Evolutionary conservation across 2,113 vertebrate genomes (phyloP), one percentile per base, ranked within the genome.

Genomic region (Mormoops blainvillei): DNA sequence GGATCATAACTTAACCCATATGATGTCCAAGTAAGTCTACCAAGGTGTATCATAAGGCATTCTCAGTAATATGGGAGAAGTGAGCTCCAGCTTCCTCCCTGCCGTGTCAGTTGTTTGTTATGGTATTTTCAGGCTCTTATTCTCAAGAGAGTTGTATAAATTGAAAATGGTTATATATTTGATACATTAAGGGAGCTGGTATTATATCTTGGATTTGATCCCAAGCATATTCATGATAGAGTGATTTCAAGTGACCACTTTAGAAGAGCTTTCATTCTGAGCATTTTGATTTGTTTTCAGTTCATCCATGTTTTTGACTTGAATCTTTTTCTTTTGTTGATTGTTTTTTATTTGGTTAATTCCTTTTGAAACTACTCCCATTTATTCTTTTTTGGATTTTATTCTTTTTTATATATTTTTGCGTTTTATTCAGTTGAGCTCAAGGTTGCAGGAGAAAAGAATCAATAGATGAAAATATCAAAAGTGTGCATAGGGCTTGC

Each of bases 391-490:
- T 54, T 45, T n/a, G n/a, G n/a, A n/a, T n/a, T n/a, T n/a, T 71
- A 77, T 65, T 81, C 22, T 61, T 82, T 26, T 71, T 90, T 90
- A 52, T 74, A 26, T 52, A n/a, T 74, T 74, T 63, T 65, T 4
- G 12, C 68, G 74, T 54, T 96, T 86, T 18, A 41, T 84, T 71
- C 19, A 61, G 1, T 71, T 58, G 26, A 91, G 24, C 36, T 76
- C 36, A 63, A 56, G 20, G 31, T 83, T 96, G n/a, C 16, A 89
- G 54, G 65, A 89, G 54, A 74, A 95, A 76, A 77, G 50, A 97
- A 82, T 80, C 36, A 76, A 20, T 45, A 89, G 71, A 73, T 90
- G 73, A 70, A 92, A 88, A 73, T 45, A 45, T 58, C 22, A 52
- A 94, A 71, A 74, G 15, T 2, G 0, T 50, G 31, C 36, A 31